These are phyloP conservation scores for Erebia palarica DNA, from an alignment of 2,888 invertebrate species.

Conservation along the genomic window DNA sequence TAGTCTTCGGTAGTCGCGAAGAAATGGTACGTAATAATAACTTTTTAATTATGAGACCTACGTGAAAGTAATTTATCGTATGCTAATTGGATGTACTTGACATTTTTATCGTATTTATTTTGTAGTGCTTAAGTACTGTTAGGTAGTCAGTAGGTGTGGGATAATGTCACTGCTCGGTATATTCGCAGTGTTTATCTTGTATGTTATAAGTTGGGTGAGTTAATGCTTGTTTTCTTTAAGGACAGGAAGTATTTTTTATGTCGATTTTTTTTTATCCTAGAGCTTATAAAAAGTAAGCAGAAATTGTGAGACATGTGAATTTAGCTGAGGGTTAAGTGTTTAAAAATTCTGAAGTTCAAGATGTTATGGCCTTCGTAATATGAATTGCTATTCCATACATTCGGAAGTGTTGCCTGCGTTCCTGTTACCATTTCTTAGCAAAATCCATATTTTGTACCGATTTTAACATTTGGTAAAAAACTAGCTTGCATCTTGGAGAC, in stretches of 20 bases:
- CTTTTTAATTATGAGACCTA: slow-evolving; percentile 17
- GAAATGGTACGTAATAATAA: slow-evolving; percentile 65
- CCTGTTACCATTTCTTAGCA: no score
- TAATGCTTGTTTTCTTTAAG: slow-evolving; percentile 12
- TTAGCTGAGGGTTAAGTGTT: no score
- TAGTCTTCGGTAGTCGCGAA: slow-evolving; percentile 58
- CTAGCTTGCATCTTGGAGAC: no score
- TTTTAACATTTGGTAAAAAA: no score
- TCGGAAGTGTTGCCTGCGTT: no score
- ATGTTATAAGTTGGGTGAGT: slow-evolving; percentile 56
- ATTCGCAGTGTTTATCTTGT: slow-evolving; percentile 48
- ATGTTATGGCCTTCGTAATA: no score
- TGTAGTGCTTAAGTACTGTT: not conserved
- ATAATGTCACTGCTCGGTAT: slow-evolving; percentile 50
- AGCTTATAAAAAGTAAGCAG: no score
- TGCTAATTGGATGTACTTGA: slow-evolving; percentile 32
- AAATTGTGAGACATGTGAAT: no score
- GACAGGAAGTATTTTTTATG: not conserved
- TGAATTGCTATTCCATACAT: no score
- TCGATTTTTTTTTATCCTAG: no score
- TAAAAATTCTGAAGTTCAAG: no score
- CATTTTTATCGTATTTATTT: slow-evolving; percentile 39
- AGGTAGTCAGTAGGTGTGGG: slow-evolving; percentile 18
- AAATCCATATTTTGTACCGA: no score
- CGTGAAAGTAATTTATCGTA: slow-evolving; percentile 26